Evolutionary conservation across 2,113 vertebrate genomes (phyloP), one percentile per base, ranked within the genome.

Genomic region (Sinocyclocheilus anshuiensis): DNA sequence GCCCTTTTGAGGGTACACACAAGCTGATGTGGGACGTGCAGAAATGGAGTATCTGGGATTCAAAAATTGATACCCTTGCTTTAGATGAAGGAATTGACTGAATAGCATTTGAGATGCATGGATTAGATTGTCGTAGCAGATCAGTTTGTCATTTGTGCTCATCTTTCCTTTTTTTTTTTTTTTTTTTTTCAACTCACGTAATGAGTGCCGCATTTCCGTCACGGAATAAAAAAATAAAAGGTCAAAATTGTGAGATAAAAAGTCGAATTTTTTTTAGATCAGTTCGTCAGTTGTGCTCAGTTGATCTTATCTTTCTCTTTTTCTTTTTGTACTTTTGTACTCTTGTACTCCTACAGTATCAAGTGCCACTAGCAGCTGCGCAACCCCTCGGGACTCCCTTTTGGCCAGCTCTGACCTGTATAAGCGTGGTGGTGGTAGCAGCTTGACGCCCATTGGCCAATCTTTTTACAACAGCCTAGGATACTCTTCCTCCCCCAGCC

Each of bases 391-490:
- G 90, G 98, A 99, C 94, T 99, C 98, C 6, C 93, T 99, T 77
- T 98, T 98, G 0, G 97, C 98, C 91, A 99, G 97, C 96, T 98
- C 94, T 8, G 98, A 99, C 90, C 95, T 98, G 85, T 99, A 99
- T 94, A 99, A 99, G 93, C 97, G 98, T n/a, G 67, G 67, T 89
- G 98, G 96, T 71, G 97, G 97, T 82, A 98, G 97, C 93, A 99
- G 97, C 89, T 95, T 99, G 92, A 98, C 97, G 90, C 98, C 98
- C 11, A 99, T 99, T 85, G 98, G 98, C 81, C 98, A 99, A 91
- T 97, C 97, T 89, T 99, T 99, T 93, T 99, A 99, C 91, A 99
- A 99, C 20, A 97, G 98, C 91, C 95, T 99, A 88, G 97, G 98
- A 84, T 99, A 99, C 93, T 99, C 97, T 88, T 98, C 98, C 59